Evolutionary conservation across 2,113 vertebrate species (phyloP).

Genomic region (Uria aalge): DNA sequence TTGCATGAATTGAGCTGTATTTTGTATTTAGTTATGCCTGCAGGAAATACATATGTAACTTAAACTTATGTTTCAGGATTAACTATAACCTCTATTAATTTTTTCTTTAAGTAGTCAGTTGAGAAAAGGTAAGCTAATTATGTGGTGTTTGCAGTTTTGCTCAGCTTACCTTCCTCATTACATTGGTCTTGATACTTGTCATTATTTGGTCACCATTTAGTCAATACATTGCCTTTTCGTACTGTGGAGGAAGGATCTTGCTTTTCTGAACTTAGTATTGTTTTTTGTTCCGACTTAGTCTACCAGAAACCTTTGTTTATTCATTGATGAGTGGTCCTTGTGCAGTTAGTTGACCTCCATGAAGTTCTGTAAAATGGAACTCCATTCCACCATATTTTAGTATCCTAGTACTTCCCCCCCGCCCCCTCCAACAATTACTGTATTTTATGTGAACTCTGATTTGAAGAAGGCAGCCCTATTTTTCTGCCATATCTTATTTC

Average conservation of each 20-base stretch:
- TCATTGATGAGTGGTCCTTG: not conserved
- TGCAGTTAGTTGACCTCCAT: not conserved
- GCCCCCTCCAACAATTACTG: not conserved
- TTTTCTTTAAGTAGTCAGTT: not conserved
- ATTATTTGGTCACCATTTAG: not conserved
- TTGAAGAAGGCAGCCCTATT: not conserved
- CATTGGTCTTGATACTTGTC: not conserved
- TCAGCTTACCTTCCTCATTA: not conserved
- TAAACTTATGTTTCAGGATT: not conserved
- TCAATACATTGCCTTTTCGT: not conserved
- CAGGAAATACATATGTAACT: not conserved
- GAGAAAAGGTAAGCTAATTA: not conserved
- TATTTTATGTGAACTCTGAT: not conserved
- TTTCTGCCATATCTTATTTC: not conserved
- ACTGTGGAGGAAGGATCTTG: not conserved
- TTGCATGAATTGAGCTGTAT: not conserved
- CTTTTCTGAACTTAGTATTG: not conserved
- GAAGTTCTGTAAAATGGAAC: not conserved
- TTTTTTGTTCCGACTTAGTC: not conserved
- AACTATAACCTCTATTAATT: not conserved
- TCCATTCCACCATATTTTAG: not conserved
- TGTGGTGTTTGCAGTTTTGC: not conserved
- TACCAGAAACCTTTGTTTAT: not conserved
- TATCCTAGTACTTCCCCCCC: not conserved
- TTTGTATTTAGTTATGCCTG: not conserved